A percentile compares a stretch with the other conserved stretches of the same genome.
Evolutionary conservation across 2,888 invertebrate genomes (phyloP).

Genomic region (Diplolepis rosae): DNA sequence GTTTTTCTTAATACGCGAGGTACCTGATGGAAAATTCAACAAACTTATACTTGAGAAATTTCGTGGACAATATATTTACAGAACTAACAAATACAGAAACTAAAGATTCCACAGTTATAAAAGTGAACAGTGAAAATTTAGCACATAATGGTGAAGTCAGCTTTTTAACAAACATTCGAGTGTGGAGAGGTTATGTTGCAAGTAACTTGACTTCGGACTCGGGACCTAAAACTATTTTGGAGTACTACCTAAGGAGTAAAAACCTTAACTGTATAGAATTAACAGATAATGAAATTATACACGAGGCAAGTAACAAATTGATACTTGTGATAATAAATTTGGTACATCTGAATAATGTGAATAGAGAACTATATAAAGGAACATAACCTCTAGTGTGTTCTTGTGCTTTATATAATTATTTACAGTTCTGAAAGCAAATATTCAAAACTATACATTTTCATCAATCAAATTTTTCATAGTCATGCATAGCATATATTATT

Average conservation of each 20-base stretch:
- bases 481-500: too few relatives aligned
- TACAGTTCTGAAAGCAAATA: too few relatives aligned
- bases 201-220: slow-evolving; percentile 35
- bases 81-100: slow-evolving; percentile 15
- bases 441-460: too few relatives aligned
- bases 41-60: neutral
- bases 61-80: slow-evolving; percentile 1
- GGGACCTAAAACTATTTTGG: slow-evolving; percentile 58
- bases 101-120: slow-evolving; percentile 65
- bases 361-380: too few relatives aligned
- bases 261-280: slow-evolving; percentile 37
- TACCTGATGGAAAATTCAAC: slow-evolving; percentile 2
- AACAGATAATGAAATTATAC: slow-evolving; percentile 44
- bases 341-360: neutral
- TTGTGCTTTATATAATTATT: neutral
- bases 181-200: slow-evolving; percentile 76
- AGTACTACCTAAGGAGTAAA: slow-evolving; percentile 55
- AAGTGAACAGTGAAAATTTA: slow-evolving; percentile 78
- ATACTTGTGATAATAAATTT: neutral
- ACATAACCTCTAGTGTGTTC: slow-evolving; percentile 28
- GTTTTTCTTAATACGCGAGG: neutral
- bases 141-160: slow-evolving; percentile 79
- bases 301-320: slow-evolving; percentile 54
- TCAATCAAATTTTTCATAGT: too few relatives aligned
- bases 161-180: slow-evolving; percentile 77